Evolutionary conservation across 2,888 invertebrate genomes (phyloP).

Genomic region (Epinotia brunnichana): DNA sequence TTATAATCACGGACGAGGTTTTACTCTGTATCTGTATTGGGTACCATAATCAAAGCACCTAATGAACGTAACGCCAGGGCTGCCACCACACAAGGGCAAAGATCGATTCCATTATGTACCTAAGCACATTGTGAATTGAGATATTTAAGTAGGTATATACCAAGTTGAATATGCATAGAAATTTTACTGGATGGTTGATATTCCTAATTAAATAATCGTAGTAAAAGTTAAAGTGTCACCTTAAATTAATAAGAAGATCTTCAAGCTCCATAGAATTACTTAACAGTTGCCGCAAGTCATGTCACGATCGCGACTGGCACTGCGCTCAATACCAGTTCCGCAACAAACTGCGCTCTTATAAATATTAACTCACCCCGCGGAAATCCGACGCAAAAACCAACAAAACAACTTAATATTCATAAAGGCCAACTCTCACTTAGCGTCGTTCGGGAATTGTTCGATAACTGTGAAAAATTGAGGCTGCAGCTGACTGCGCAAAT

Average conservation of each 20-base stretch:
- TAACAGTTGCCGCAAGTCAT: slow-evolving; percentile 5
- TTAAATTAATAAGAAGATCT: not conserved
- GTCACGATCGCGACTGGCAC: slow-evolving; percentile 17
- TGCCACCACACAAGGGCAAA: too few relatives aligned
- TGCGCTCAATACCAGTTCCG: not conserved
- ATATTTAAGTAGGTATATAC: too few relatives aligned
- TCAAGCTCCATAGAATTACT: not conserved
- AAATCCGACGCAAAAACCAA: slow-evolving; percentile 37
- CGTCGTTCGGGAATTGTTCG: slow-evolving; percentile 69
- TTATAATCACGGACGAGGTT: too few relatives aligned
- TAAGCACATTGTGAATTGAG: too few relatives aligned
- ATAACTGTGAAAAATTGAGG: slow-evolving; percentile 78
- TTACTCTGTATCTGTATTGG: too few relatives aligned
- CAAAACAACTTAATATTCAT: slow-evolving; percentile 48
- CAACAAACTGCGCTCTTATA: not conserved
- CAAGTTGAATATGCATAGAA: too few relatives aligned
- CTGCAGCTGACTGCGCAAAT: slow-evolving; percentile 74
- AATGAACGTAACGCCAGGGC: too few relatives aligned
- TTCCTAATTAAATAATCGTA: too few relatives aligned
- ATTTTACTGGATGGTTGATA: too few relatives aligned
- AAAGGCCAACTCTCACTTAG: slow-evolving; percentile 69
- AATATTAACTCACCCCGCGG: slow-evolving; percentile 14
- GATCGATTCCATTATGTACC: too few relatives aligned
- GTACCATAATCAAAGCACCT: too few relatives aligned
- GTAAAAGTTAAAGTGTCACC: not conserved